Base-by-base conservation (phyloP, 2,113 vertebrate species). In the Pyxicephalus adspersus region DNA sequence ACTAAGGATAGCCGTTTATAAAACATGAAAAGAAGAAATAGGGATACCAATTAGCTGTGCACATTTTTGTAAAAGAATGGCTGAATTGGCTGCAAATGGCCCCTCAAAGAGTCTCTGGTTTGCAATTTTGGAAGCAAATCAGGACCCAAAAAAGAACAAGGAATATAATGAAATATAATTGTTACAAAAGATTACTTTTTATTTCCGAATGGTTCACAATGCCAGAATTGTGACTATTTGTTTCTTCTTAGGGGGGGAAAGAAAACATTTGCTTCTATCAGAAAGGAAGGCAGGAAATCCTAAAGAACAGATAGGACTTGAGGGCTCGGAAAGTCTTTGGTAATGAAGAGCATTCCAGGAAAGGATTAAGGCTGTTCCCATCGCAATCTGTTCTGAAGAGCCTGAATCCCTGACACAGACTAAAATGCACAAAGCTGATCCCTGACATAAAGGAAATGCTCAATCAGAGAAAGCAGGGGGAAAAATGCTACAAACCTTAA, bases 231-330 rank as follows among this genome's bases (percentile, higher is more conserved):
- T 45, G 38, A 45, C 38, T 9, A 45, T 45, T 45, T 9, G 38
- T 45, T 45, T 9, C 5, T 6, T 45, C 38, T 45, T 45, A 7
- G 26, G 64, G 50, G 65, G 64, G 29, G 34, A 5, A 51, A 25
- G 22, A 11, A 58, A 79, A 8, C 86, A 83, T 65, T 83, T 76
- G 58, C 20, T 83, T 74, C 23, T 60, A 25, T 73, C 83, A 84
- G 64, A 60, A 64, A 60, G 66, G 60, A 83, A 88, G n/a, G 7
- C 87, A 90, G 84, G 86, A 86, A 93, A 91, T 83, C 83, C 84
- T 89, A 87, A 81, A 83, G 66, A 86, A 86, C 83, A 68, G 51
- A 52, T 58, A 84, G 80, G 83, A 86, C 72, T 85, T 84, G 65
- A 52, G 80, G 87, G 63, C 84, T 72, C 52, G 3, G 51, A 58